These are phyloP conservation scores for Meleagris gallopavo DNA, from an alignment of 2,113 vertebrate genomes.

Conservation along the genomic window DNA sequence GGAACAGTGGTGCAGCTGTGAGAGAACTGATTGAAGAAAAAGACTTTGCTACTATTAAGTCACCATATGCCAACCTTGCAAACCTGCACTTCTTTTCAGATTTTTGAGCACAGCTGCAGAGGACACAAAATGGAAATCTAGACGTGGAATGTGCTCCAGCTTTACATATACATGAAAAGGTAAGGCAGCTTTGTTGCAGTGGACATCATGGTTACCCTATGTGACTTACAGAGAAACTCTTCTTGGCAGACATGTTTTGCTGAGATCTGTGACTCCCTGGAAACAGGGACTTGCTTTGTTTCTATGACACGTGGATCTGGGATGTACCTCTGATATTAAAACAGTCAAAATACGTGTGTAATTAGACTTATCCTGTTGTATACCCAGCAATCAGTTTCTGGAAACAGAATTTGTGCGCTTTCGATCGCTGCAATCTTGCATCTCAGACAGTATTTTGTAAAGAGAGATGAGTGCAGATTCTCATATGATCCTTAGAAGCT, in stretches of 20 bases:
- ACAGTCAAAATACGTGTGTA: not conserved
- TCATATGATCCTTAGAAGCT: not conserved
- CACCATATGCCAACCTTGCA: not conserved
- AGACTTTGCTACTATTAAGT: not conserved
- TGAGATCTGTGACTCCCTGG: not conserved
- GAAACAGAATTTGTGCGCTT: not conserved
- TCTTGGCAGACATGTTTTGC: not conserved
- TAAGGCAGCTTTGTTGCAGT: not conserved
- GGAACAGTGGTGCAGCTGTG: not conserved
- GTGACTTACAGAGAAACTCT: not conserved
- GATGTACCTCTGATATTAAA: not conserved
- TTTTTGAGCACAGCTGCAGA: not conserved
- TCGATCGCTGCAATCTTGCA: not conserved
- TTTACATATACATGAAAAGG: not conserved
- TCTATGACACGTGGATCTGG: rapidly evolving
- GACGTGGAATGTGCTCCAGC: not conserved
- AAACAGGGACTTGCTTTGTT: not conserved
- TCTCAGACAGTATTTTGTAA: not conserved
- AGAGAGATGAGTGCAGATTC: not conserved
- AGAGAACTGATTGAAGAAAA: not conserved
- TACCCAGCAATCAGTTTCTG: not conserved
- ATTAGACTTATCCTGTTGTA: not conserved
- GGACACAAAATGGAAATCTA: not conserved
- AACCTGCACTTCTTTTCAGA: not conserved
- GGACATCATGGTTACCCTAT: not conserved